These are phyloP conservation scores for Vultur gryphus DNA, from an alignment of 2,797 vertebrate genomes.

Conservation along the genomic window DNA sequence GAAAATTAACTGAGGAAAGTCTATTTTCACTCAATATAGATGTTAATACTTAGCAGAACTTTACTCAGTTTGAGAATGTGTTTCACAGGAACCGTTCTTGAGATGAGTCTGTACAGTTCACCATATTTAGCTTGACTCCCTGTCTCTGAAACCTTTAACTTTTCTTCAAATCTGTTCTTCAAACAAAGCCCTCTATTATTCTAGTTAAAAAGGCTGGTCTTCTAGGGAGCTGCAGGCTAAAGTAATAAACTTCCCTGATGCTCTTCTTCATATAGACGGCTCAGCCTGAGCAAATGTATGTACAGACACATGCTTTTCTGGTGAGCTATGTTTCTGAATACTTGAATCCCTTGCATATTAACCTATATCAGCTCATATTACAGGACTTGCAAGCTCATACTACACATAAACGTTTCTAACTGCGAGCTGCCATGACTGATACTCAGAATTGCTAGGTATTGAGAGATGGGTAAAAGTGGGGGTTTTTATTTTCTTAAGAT, in stretches of 20 bases:
- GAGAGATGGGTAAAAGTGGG: not conserved
- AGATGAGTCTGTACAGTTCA: not conserved
- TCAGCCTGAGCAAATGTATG: not conserved
- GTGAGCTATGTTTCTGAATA: not conserved
- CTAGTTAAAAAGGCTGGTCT: not conserved
- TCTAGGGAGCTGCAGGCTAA: not conserved
- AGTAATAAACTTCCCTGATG: not conserved
- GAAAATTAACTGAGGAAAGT: not conserved
- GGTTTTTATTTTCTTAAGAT: not conserved
- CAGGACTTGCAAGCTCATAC: not conserved
- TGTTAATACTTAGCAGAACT: not conserved
- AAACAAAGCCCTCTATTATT: not conserved
- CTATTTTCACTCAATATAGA: not conserved
- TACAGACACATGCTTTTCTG: not conserved
- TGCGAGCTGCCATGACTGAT: not conserved
- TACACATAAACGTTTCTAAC: not conserved
- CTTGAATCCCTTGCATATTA: not conserved
- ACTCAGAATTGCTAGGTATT: not conserved
- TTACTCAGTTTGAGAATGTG: not conserved
- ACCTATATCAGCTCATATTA: not conserved
- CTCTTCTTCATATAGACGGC: not conserved
- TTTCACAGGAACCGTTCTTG: not conserved
- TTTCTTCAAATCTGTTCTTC: not conserved
- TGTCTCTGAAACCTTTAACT: not conserved
- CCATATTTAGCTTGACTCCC: not conserved